phyloP scores from a whole-genome alignment of 2,888 invertebrate genomes.

The Holacanthella duospinosa region DNA sequence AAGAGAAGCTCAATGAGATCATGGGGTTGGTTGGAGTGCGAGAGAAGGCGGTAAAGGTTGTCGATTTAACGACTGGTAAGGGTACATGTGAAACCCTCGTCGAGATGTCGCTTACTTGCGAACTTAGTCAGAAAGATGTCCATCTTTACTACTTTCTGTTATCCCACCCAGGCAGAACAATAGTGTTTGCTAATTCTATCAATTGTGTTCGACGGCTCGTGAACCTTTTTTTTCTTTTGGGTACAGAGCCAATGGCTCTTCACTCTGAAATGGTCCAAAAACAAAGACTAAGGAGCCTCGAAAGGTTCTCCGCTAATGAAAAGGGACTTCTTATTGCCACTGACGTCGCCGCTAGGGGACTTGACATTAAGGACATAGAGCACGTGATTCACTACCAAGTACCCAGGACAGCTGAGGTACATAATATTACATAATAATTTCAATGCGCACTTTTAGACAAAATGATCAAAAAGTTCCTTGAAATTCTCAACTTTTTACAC shows the following conservation, averaged over 20 bases:
- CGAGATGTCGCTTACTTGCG: slow-evolving; percentile 70
- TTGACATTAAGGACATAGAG: slow-evolving; percentile 86
- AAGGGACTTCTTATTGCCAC: slow-evolving; percentile 73
- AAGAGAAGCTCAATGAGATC: slow-evolving; percentile 64
- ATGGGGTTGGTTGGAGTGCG: slow-evolving; percentile 70
- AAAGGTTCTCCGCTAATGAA: slow-evolving; percentile 60
- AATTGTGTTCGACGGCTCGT: slow-evolving; percentile 72
- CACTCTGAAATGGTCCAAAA: slow-evolving; percentile 89
- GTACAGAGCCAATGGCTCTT: slow-evolving; percentile 63
- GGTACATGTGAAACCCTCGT: slow-evolving; percentile 73
- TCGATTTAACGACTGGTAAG: slow-evolving; percentile 74
- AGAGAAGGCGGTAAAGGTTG: slow-evolving; percentile 66
- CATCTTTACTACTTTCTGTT: slow-evolving; percentile 82
- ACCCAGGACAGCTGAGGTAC: slow-evolving; percentile 81
- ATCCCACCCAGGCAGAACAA: slow-evolving; percentile 75
- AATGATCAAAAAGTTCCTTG: too few species aligned
- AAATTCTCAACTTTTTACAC: not conserved
- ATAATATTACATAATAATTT: too few species aligned
- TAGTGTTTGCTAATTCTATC: slow-evolving; percentile 89
- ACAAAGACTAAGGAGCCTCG: slow-evolving; percentile 85
- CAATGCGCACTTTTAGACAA: too few species aligned
- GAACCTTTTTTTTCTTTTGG: slow-evolving; percentile 53
- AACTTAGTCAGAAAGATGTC: slow-evolving; percentile 73
- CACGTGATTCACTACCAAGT: slow-evolving; percentile 97
- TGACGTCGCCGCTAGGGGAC: slow-evolving; percentile 92